Percentiles rank a stretch among this genome's conserved stretches.
Conservation (phyloP, 2,888 invertebrate genomes). For the Ormyrus pomaceus region DNA sequence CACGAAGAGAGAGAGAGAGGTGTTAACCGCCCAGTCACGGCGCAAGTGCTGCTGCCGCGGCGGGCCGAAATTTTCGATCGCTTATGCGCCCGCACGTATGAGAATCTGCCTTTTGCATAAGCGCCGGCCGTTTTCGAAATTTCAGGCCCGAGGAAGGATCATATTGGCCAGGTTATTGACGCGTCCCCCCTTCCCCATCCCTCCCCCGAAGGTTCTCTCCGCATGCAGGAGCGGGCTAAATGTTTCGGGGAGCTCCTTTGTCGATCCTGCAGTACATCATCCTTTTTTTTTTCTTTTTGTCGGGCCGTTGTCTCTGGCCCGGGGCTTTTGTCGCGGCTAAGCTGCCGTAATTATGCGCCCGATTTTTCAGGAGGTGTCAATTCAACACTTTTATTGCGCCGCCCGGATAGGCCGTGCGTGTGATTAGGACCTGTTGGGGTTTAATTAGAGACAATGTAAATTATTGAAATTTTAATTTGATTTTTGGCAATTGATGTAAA, state of each 20-base stretch:
- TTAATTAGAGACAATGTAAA: too few relatives aligned
- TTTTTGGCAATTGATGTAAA: too few relatives aligned
- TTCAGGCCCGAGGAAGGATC: neutral
- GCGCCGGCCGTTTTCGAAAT: neutral
- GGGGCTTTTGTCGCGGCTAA: neutral
- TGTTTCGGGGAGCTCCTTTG: neutral
- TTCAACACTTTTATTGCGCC: too few relatives aligned
- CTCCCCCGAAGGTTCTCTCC: too few relatives aligned
- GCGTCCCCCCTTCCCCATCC: neutral
- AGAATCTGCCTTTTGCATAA: conserved; percentile 40
- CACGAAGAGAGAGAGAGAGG: conserved; percentile 53
- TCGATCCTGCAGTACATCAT: conserved; percentile 1
- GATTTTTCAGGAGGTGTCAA: neutral
- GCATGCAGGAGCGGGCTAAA: too few relatives aligned
- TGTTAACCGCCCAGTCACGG: conserved; percentile 71
- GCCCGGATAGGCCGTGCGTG: too few relatives aligned
- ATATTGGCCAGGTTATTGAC: conserved; percentile 34
- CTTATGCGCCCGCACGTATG: conserved; percentile 55
- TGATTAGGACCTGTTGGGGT: too few relatives aligned
- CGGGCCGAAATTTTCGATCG: conserved; percentile 41
- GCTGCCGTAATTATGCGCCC: neutral
- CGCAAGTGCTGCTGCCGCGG: conserved; percentile 66
- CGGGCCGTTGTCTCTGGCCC: neutral
- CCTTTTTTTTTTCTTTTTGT: neutral
- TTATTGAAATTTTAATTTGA: too few relatives aligned